Conservation (phyloP, 2,888 invertebrate species). For the Azorinus chamasolen region DNA sequence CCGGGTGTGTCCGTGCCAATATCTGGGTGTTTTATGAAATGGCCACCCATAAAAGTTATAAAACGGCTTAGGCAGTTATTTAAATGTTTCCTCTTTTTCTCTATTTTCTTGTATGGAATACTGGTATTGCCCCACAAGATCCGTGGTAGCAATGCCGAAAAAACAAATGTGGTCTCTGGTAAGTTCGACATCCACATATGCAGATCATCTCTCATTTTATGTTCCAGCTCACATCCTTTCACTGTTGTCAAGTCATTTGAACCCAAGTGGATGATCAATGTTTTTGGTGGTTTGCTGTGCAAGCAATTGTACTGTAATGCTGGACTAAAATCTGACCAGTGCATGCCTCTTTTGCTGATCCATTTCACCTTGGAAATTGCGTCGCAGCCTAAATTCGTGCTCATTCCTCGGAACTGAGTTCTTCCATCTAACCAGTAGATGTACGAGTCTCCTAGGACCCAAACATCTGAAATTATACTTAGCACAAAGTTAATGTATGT, state of each 20-base stretch:
- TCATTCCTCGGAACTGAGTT: neutral
- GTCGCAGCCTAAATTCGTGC: neutral
- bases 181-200: too few species aligned
- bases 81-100: constrained; percentile 1
- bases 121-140: constrained; percentile 2
- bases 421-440: constrained; percentile 1
- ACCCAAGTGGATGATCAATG: neutral
- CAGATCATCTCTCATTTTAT: too few species aligned
- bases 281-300: neutral
- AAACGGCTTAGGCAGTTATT: neutral
- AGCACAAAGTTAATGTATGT: too few species aligned
- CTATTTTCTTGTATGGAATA: too few species aligned
- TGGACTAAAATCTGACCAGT: neutral
- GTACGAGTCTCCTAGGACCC: too few species aligned
- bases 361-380: too few species aligned
- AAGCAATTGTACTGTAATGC: too few species aligned
- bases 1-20: neutral
- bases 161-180: too few species aligned
- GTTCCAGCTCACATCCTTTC: constrained; percentile 7
- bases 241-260: neutral
- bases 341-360: constrained; percentile 1
- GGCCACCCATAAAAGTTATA: too few species aligned
- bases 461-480: too few species aligned
- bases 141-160: neutral
- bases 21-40: neutral